Evolutionary conservation across 2,797 vertebrate genomes (phyloP).

Genomic region (Falco biarmicus): DNA sequence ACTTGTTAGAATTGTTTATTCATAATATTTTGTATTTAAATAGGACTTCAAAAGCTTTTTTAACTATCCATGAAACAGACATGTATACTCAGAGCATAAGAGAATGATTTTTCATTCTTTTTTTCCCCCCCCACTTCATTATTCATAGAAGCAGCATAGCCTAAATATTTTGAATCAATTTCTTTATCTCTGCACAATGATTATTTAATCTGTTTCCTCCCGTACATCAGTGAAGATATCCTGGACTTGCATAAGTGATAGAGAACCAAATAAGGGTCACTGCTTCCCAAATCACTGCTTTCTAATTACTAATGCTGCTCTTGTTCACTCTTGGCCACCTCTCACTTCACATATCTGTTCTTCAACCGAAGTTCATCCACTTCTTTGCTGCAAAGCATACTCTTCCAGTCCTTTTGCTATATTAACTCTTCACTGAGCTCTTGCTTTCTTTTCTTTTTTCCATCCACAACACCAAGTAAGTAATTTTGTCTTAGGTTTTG

Average conservation of each 20-base stretch:
- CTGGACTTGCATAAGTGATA: not conserved
- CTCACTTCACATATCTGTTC: not conserved
- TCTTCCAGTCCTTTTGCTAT: not conserved
- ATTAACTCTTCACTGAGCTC: not conserved
- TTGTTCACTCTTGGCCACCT: not conserved
- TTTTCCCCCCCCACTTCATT: not conserved
- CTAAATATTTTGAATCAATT: not conserved
- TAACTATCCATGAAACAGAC: not conserved
- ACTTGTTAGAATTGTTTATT: not conserved
- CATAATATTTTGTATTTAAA: not conserved
- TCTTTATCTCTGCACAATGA: not conserved
- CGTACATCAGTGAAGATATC: not conserved
- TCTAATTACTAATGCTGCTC: not conserved
- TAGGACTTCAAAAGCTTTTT: not conserved
- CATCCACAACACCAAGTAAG: not conserved
- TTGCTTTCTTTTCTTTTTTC: not conserved
- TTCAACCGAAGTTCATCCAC: not conserved
- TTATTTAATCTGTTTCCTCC: not conserved
- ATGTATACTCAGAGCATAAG: not conserved
- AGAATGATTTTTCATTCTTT: not conserved
- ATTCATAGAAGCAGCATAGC: not conserved
- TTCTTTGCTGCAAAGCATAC: not conserved
- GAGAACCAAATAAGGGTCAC: not conserved
- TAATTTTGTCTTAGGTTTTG: not conserved
- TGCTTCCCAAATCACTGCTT: not conserved